Conservation (phyloP, 2,888 invertebrate genomes). For the Heliconius hortense region DNA sequence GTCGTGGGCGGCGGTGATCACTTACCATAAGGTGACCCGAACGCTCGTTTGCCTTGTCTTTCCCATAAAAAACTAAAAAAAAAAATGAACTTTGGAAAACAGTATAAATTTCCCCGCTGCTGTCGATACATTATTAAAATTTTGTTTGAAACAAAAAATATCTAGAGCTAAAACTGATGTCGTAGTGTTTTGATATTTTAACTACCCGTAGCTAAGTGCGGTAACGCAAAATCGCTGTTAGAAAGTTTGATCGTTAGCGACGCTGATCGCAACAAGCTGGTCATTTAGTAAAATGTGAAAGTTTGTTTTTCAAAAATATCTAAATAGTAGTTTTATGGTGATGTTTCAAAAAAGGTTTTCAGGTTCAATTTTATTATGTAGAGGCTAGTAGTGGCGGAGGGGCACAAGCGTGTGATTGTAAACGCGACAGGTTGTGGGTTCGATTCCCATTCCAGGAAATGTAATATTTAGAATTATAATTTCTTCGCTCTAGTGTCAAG, state of each 20-base stretch:
- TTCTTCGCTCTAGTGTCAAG: no score
- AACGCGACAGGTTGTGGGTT: no score
- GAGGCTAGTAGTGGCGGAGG: no score
- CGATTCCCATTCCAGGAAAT: no score
- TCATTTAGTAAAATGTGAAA: conserved; percentile 16
- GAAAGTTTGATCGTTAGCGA: conserved; percentile 18
- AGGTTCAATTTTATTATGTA: no score
- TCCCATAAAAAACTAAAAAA: no score
- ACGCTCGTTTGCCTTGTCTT: no score
- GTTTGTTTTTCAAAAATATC: conserved; percentile 5
- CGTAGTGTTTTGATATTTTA: conserved; percentile 9
- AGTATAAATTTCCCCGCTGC: background rate
- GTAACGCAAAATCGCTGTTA: conserved; percentile 6
- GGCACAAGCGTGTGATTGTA: no score
- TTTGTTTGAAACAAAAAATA: background rate
- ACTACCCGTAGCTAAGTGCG: background rate
- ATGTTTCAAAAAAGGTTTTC: background rate
- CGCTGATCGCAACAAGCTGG: conserved; percentile 19
- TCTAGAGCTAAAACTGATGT: background rate
- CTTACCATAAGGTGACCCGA: no score
- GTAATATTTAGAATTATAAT: no score
- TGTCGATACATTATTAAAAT: conserved; percentile 3
- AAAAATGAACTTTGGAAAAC: background rate
- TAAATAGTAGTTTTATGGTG: background rate
- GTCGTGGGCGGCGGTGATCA: no score